Percentiles rank a stretch among this genome's conserved stretches.
phyloP scores from a whole-genome alignment of 2,113 vertebrate genomes.

The Thamnaconus septentrionalis region DNA sequence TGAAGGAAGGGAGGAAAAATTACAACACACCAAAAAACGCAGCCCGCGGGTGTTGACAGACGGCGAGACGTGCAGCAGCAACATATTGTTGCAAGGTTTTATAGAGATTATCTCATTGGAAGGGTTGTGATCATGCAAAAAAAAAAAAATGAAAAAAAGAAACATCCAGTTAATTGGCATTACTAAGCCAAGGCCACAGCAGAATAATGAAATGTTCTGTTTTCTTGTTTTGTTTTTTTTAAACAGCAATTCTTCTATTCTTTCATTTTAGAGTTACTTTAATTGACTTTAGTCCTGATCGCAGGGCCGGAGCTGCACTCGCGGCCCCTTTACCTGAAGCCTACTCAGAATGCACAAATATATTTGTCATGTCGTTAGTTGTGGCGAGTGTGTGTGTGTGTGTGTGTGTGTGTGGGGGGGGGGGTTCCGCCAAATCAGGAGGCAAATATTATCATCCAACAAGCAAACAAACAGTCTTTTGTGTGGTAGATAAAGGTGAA shows the following conservation, averaged over 20 bases:
- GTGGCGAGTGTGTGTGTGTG: too few relatives aligned
- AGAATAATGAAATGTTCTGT: slow-evolving; percentile 29
- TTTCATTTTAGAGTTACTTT: slow-evolving; percentile 57
- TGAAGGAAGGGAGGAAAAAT: too few relatives aligned
- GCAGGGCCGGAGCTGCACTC: slow-evolving; percentile 30
- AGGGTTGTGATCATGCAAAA: too few relatives aligned
- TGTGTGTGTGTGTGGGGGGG: too few relatives aligned
- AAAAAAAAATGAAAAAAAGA: too few relatives aligned
- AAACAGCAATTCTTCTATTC: slow-evolving; percentile 24
- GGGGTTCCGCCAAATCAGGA: slow-evolving; percentile 59
- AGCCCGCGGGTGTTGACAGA: too few relatives aligned
- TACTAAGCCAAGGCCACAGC: slow-evolving; percentile 30
- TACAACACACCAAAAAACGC: too few relatives aligned
- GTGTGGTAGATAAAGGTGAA: slow-evolving; percentile 76
- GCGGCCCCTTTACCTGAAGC: slow-evolving; percentile 37
- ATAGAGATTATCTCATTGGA: too few relatives aligned
- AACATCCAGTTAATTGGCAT: too few relatives aligned
- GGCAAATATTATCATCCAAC: slow-evolving; percentile 81
- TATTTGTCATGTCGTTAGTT: slow-evolving; percentile 71
- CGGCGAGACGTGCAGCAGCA: too few relatives aligned
- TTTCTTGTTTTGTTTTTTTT: slow-evolving; percentile 41
- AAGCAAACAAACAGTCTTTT: slow-evolving; percentile 79
- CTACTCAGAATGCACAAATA: slow-evolving; percentile 69
- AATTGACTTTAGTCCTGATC: slow-evolving; percentile 58
- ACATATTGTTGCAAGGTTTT: too few relatives aligned